Percentiles rank a stretch among this genome's conserved stretches.
These are phyloP conservation scores for Megathymus violae DNA, from an alignment of 1,140 invertebrate genomes.

Conservation along the genomic window DNA sequence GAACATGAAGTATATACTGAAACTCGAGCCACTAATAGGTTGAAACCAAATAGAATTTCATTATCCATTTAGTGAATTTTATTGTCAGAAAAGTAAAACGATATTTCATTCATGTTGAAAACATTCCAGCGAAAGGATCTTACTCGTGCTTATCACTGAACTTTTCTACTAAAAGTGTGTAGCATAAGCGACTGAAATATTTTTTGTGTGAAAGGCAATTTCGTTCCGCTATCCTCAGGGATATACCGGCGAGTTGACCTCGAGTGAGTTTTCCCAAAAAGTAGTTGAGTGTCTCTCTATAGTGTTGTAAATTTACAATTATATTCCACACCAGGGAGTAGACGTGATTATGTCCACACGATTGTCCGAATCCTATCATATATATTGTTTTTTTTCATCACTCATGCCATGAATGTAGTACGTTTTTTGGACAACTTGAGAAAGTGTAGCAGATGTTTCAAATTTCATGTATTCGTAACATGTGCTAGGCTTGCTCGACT, in stretches of 20 bases:
- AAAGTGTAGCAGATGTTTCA: no score
- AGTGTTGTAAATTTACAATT: slow-evolving; percentile 7
- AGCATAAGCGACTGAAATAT: slow-evolving; percentile 15
- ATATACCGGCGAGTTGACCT: slow-evolving; percentile 36
- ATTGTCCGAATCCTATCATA: no score
- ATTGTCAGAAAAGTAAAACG: not conserved
- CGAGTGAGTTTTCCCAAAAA: slow-evolving; percentile 29
- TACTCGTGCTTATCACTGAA: slow-evolving; percentile 20
- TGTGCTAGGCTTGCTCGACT: no score
- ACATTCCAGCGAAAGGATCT: slow-evolving; percentile 13
- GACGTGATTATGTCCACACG: not conserved
- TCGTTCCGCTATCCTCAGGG: slow-evolving; percentile 4
- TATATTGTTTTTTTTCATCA: no score
- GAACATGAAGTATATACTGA: no score
- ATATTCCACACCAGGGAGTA: not conserved
- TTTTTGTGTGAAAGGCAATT: slow-evolving; percentile 29
- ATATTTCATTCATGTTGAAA: slow-evolving; percentile 15
- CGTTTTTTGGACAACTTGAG: no score
- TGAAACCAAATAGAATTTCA: no score
- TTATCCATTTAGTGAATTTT: no score
- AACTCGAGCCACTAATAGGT: no score
- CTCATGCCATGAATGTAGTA: no score
- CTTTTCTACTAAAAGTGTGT: slow-evolving; percentile 13
- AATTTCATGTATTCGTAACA: no score
- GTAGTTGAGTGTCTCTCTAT: slow-evolving; percentile 1